phyloP scores from a whole-genome alignment of 2,888 invertebrate genomes.

The Drosophila prostipennis region DNA sequence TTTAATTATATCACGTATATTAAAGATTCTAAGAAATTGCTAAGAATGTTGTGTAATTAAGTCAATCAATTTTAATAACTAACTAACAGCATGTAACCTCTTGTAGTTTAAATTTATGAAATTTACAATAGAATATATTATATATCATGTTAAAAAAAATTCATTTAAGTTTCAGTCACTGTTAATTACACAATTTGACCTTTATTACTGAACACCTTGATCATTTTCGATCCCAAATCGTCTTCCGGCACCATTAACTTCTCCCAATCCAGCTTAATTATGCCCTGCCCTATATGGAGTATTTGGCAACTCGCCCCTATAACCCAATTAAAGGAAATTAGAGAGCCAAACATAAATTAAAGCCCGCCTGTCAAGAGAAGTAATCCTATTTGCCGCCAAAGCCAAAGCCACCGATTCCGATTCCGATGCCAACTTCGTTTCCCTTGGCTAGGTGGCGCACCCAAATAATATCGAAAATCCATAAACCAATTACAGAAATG shows the following conservation, averaged over 20 bases:
- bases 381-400: slow-evolving; percentile 67
- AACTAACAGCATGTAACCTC: too few species aligned
- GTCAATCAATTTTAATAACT: slow-evolving; percentile 2
- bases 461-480: slow-evolving; percentile 52
- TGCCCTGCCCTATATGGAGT: slow-evolving; percentile 25
- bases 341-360: slow-evolving; percentile 10
- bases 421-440: slow-evolving; percentile 8
- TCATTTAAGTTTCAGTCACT: too few species aligned
- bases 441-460: slow-evolving; percentile 61
- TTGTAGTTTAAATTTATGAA: too few species aligned
- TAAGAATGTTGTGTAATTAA: neutral
- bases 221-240: too few species aligned
- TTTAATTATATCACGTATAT: slow-evolving; percentile 4
- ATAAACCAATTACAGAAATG: slow-evolving; percentile 74
- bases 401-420: slow-evolving; percentile 48
- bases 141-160: too few species aligned
- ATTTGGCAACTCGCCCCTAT: slow-evolving; percentile 31
- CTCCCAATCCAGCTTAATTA: slow-evolving; percentile 3
- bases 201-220: neutral
- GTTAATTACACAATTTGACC: neutral
- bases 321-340: slow-evolving; percentile 45
- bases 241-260: slow-evolving; percentile 20
- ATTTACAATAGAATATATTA: too few species aligned
- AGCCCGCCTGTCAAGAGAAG: slow-evolving; percentile 26
- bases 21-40: neutral